Percentiles rank a stretch among this genome's conserved stretches.
Evolutionary conservation across 1,140 invertebrate species (phyloP).

Genomic region (Lamellibrachia luymesi): DNA sequence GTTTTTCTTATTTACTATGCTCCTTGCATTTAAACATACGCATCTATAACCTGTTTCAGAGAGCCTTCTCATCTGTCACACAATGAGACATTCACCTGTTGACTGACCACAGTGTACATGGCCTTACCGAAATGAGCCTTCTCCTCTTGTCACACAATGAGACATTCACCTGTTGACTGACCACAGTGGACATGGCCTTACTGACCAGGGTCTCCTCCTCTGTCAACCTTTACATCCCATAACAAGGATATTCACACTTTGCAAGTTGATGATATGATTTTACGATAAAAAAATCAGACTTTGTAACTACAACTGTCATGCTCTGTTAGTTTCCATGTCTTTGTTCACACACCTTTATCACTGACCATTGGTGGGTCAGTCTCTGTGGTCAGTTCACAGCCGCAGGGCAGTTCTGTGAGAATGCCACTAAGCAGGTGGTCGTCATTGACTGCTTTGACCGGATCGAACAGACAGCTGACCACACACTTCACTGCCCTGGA

Average conservation of each 20-base stretch:
- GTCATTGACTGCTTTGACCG: neutral
- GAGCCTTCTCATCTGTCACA: neutral
- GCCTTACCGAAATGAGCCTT: neutral
- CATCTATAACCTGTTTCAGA: no score
- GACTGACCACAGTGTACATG: slow-evolving; percentile 19
- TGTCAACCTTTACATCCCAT: no score
- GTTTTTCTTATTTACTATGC: no score
- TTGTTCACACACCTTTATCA: neutral
- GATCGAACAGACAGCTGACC: neutral
- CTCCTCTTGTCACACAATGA: neutral
- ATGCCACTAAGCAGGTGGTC: neutral
- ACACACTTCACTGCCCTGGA: neutral
- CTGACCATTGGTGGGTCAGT: neutral
- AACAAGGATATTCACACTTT: no score
- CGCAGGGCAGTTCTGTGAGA: neutral
- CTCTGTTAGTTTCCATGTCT: no score
- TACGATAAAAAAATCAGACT: no score
- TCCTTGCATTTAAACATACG: no score
- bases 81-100: neutral
- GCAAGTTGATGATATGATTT: no score
- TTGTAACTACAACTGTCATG: no score
- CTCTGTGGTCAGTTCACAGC: neutral
- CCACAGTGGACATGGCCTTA: neutral
- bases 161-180: neutral
- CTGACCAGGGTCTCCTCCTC: neutral